Evolutionary conservation across 2,113 vertebrate species (phyloP), one percentile per base, ranked within the genome.

Genomic region (Etheostoma cragini): DNA sequence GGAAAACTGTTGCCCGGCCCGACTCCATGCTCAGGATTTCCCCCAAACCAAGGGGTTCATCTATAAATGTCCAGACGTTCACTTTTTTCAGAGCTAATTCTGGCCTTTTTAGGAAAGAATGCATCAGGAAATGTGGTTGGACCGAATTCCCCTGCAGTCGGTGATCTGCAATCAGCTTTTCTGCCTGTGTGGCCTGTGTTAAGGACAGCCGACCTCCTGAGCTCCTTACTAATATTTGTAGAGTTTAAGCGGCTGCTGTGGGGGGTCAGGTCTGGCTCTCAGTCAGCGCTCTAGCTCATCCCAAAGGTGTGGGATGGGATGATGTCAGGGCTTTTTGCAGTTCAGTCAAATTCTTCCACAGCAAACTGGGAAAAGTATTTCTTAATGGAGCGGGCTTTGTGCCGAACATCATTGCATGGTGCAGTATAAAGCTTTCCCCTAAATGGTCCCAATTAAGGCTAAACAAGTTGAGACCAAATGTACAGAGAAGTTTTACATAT

Each of bases 1-100:
- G 84, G 96, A 94, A 52, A 26, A 45, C 45, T 50, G 6, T 46
- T 52, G 15, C 30, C 69, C 49, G 19, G 26, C 68, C 26, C 46
- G 35, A 77, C 45, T 54, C 3, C 42, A 8, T 49, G 50, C 47
- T 53, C 57, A 15, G n/a, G 26, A 33, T 62, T 62, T 45, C 46
- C 73, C 45, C 68, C 5, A 50, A 77, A 86, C 84, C 83, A 68
- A 76, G 81, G 38, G 26, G 8, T 57, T 57, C 22, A 80, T 82
- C 24, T 35, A 71, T 73, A 61, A 72, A 63, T 69, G 52, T 78
- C 66, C 35, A 74, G 53, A 64, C 21, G 0, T 62, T 78, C 0
- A 63, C 81, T 76, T 83, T 83, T 83, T 58, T 38, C 69, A 35
- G 46, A 57, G 70, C 22, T 71, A 22, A 30, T 42, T 75, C 15